phyloP scores from a whole-genome alignment of 2,113 vertebrate genomes.

The Vicugna pacos region DNA sequence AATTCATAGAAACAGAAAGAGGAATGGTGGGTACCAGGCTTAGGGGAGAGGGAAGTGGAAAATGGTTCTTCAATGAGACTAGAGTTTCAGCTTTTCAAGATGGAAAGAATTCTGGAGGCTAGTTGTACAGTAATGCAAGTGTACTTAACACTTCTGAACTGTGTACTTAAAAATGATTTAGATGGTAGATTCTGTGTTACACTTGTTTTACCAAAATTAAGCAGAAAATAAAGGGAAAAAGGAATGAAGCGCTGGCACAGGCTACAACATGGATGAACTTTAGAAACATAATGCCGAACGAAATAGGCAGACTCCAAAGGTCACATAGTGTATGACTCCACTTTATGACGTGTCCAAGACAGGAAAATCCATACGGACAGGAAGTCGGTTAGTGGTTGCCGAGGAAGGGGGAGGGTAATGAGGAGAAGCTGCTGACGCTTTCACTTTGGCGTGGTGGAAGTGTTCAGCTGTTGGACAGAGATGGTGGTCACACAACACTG shows the following conservation, averaged over 20 bases:
- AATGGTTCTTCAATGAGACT: background rate
- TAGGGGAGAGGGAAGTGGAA: background rate
- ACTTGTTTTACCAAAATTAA: background rate
- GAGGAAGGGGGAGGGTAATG: background rate
- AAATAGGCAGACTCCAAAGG: background rate
- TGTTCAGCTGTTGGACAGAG: background rate
- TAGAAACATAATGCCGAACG: background rate
- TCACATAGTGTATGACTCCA: rapidly evolving
- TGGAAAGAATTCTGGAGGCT: background rate
- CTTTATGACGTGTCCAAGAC: background rate
- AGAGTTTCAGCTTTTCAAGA: background rate
- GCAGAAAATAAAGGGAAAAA: background rate
- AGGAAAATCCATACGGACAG: background rate
- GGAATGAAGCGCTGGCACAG: background rate
- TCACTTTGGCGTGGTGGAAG: no score
- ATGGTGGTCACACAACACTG: background rate
- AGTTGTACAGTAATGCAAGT: background rate
- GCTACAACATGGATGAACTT: background rate
- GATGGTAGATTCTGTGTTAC: no score
- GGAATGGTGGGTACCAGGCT: background rate
- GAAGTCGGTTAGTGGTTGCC: background rate
- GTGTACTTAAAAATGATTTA: background rate
- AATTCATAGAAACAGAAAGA: no score
- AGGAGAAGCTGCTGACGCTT: no score
- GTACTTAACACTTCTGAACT: background rate